A percentile compares a stretch with the other conserved stretches of the same genome.
Conservation (phyloP, 2,113 vertebrate genomes). For the Leptobrachium leishanense region DNA sequence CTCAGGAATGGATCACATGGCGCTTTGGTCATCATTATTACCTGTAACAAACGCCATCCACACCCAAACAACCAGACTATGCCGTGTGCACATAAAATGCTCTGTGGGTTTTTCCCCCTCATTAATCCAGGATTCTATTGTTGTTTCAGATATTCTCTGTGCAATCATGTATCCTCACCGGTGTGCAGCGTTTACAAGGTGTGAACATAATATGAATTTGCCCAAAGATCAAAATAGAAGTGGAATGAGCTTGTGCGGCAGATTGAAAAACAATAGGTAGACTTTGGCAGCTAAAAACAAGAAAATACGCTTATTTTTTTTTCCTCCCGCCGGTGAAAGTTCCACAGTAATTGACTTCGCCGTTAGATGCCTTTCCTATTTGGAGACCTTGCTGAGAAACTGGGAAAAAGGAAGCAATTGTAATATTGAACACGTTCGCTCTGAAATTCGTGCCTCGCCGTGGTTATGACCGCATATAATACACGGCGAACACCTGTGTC, state of each 20-base stretch:
- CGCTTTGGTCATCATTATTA: too few relatives aligned
- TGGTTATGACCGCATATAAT: too few relatives aligned
- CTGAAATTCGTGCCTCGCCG: too few relatives aligned
- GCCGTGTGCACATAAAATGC: too few relatives aligned
- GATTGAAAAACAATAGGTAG: not conserved
- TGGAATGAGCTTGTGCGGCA: not conserved
- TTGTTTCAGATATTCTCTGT: too few relatives aligned
- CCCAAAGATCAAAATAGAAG: not conserved
- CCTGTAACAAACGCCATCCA: too few relatives aligned
- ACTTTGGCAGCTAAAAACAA: not conserved
- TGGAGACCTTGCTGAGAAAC: not conserved
- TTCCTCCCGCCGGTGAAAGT: not conserved
- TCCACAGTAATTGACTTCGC: not conserved
- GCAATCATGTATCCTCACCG: too few relatives aligned
- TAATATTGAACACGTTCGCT: not conserved
- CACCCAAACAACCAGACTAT: too few relatives aligned
- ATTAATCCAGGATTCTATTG: too few relatives aligned
- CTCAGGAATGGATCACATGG: too few relatives aligned
- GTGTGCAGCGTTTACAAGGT: not conserved
- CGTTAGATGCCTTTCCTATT: not conserved
- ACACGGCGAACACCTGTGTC: too few relatives aligned
- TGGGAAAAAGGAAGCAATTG: not conserved
- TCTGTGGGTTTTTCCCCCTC: too few relatives aligned
- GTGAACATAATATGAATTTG: not conserved
- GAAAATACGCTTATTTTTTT: not conserved